Conservation (phyloP, 2,797 vertebrate genomes). For the Arnoldichthys spilopterus region DNA sequence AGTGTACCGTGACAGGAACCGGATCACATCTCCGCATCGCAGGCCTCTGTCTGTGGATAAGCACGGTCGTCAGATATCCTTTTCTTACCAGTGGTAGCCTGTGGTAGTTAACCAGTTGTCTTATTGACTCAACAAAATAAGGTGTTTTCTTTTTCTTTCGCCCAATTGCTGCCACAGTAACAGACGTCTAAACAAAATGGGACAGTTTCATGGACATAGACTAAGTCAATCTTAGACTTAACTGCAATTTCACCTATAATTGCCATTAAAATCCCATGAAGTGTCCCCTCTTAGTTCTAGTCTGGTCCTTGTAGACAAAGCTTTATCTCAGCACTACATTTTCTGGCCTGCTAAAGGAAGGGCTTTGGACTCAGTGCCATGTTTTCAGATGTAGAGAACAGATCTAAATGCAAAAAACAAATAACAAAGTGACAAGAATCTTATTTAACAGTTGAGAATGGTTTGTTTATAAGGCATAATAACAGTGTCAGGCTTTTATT, state of each 20-base stretch:
- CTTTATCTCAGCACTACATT: background rate
- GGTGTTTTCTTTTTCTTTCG: background rate
- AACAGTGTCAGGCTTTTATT: background rate
- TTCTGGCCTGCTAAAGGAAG: background rate
- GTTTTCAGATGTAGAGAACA: background rate
- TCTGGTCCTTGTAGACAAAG: background rate
- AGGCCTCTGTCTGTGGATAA: slow-evolving; percentile 95
- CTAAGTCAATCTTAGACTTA: background rate
- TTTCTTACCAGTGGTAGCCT: slow-evolving; percentile 56
- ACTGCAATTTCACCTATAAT: background rate
- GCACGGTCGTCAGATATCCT: slow-evolving; percentile 99
- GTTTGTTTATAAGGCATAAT: background rate
- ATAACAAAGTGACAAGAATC: background rate
- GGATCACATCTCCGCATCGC: slow-evolving; percentile 94
- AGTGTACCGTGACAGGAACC: slow-evolving; percentile 93
- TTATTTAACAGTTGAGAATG: background rate
- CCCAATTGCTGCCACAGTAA: background rate
- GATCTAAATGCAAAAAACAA: background rate
- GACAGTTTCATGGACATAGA: background rate
- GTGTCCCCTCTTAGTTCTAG: background rate
- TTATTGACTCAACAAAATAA: background rate
- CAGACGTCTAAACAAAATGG: background rate
- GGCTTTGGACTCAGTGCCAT: background rate
- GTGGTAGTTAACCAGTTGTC: too few species aligned
- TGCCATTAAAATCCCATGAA: too few species aligned